Conservation (phyloP, 2,888 invertebrate genomes). For the Mycalesis mineus region DNA sequence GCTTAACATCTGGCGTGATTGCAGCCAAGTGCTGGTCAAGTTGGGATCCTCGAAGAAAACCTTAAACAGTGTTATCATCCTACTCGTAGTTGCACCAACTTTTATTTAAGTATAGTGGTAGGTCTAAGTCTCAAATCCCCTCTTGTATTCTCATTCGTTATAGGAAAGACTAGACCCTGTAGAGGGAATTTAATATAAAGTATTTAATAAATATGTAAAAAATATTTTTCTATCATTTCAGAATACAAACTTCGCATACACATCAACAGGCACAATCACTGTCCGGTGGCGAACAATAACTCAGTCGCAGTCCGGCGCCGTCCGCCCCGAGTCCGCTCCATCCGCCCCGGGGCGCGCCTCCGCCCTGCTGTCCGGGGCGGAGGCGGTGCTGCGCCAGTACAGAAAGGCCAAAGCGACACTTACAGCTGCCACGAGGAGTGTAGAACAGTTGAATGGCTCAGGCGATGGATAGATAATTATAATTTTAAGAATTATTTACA, state of each 20-base stretch:
- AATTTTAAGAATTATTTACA: no score
- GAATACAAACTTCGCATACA: slow-evolving; percentile 47
- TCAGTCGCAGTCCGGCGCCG: slow-evolving; percentile 37
- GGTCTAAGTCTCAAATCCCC: no score
- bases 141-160: no score
- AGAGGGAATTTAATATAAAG: no score
- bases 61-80: no score
- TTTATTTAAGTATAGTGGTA: no score
- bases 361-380: slow-evolving; percentile 52
- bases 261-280: slow-evolving; percentile 43
- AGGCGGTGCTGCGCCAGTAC: slow-evolving; percentile 54
- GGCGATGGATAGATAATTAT: neutral
- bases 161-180: no score
- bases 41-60: no score
- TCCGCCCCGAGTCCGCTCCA: slow-evolving; percentile 26
- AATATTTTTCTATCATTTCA: slow-evolving; percentile 35
- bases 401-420: slow-evolving; percentile 50
- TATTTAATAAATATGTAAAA: no score
- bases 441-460: slow-evolving; percentile 25
- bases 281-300: slow-evolving; percentile 47
- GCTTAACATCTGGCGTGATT: no score
- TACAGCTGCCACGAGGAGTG: slow-evolving; percentile 48
- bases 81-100: no score
- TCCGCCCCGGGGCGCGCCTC: slow-evolving; percentile 12
- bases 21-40: no score